phyloP scores from a whole-genome alignment of 1,140 invertebrate genomes.

The Luehdorfia chinensis region DNA sequence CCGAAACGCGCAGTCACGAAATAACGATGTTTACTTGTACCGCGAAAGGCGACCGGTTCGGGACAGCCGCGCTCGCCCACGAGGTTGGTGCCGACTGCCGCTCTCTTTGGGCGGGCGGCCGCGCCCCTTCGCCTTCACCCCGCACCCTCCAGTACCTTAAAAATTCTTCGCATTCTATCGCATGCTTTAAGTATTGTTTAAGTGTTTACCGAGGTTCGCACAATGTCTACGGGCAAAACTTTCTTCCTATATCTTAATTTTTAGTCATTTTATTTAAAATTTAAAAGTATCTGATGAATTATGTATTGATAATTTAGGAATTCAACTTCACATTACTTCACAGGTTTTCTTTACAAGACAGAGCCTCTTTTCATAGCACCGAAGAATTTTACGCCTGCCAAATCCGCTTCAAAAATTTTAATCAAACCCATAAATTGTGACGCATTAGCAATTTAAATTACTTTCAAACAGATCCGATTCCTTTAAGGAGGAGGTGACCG shows the following conservation, averaged over 20 bases:
- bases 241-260: slow-evolving; percentile 9
- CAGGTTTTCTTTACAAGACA: no score
- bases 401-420: slow-evolving; percentile 21
- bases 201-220: slow-evolving; percentile 41
- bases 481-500: background rate
- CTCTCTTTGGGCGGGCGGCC: slow-evolving; percentile 51
- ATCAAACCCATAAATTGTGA: slow-evolving; percentile 34
- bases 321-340: no score
- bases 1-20: slow-evolving; percentile 26
- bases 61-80: slow-evolving; percentile 27
- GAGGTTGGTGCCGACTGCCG: slow-evolving; percentile 44
- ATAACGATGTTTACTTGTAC: slow-evolving; percentile 30
- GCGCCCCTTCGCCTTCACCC: slow-evolving; percentile 40
- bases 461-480: slow-evolving; percentile 9
- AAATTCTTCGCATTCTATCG: slow-evolving; percentile 51
- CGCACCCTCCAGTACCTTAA: slow-evolving; percentile 47
- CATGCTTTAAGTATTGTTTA: slow-evolving; percentile 44
- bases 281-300: background rate
- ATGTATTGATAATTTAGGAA: background rate
- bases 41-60: slow-evolving; percentile 17
- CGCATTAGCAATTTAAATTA: slow-evolving; percentile 40
- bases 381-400: background rate
- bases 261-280: slow-evolving; percentile 3
- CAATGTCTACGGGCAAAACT: slow-evolving; percentile 17
- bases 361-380: no score